Conservation (phyloP, 2,888 invertebrate species). For the Agrochola lota region DNA sequence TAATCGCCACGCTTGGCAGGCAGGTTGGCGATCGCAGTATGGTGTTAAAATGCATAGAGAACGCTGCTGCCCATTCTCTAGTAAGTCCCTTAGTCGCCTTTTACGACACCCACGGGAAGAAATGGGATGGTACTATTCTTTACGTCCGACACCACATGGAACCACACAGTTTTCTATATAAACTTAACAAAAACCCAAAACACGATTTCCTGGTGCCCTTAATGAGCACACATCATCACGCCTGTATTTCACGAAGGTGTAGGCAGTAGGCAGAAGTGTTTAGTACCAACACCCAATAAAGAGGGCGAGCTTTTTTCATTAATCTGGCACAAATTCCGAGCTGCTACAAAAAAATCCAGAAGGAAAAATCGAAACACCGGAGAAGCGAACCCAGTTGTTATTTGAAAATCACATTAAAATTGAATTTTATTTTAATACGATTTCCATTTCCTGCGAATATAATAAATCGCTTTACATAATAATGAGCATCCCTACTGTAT, state of each 20-base stretch:
- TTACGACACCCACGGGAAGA: no score
- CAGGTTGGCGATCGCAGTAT: no score
- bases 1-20: no score
- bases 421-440: neutral
- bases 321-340: neutral
- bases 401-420: neutral
- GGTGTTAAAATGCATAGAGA: no score
- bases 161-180: no score
- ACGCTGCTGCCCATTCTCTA: no score
- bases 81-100: no score
- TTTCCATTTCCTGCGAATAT: slow-evolving; percentile 20
- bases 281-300: neutral
- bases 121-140: no score
- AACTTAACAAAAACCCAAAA: no score
- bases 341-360: neutral
- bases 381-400: neutral
- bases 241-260: no score
- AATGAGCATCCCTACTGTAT: slow-evolving; percentile 16
- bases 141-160: no score
- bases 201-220: neutral
- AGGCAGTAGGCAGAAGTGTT: no score
- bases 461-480: slow-evolving; percentile 33
- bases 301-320: neutral
- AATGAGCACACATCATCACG: neutral
- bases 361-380: neutral